Evolutionary conservation across 2,888 invertebrate species (phyloP), one percentile per base, ranked within the genome.

Genomic region (Danaus chrysippus): DNA sequence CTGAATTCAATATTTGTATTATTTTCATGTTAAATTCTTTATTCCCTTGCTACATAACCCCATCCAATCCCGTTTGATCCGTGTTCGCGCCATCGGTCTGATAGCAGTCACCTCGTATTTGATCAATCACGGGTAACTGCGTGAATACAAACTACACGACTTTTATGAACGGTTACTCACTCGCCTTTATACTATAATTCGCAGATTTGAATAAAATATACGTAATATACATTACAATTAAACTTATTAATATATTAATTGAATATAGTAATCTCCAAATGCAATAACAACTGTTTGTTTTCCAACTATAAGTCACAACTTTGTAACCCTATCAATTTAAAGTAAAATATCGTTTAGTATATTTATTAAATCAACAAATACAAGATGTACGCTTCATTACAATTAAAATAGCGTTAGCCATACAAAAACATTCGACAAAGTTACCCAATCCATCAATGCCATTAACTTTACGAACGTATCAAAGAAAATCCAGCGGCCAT

Each of bases 401-500:
- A 49, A 49, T 49, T 15, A 15, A 49, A 17, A 17, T 49, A 49
- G 17, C 49, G n/a, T 17, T 49, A 49, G 10, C 15, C 17, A 9
- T 46, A 57, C 54, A 42, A 58, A 58, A 58, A 41, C 17, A 46
- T 42, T 34, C 43, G 57, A 61, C 46, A 64, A 64, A 62, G 64
- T 67, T 64, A 67, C 68, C 63, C 68, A 68, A 68, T 64, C 67
- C 66, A 61, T 67, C 64, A 74, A 75, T 68, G 72, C 68, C 76
- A 74, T 81, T 81, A 77, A 77, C 75, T 72, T 77, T 75, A 71
- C 71, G 75, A 76, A 81, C 73, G 82, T 85, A 85, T 86, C 87
- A 86, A 87, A 87, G 84, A 83, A 87, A 87, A 86, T 79, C 79
- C 73, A 76, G 72, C 78, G 70, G 78, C 85, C 85, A 88, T 88